Conservation (phyloP, 2,888 invertebrate species). For the Catocala fraxini region DNA sequence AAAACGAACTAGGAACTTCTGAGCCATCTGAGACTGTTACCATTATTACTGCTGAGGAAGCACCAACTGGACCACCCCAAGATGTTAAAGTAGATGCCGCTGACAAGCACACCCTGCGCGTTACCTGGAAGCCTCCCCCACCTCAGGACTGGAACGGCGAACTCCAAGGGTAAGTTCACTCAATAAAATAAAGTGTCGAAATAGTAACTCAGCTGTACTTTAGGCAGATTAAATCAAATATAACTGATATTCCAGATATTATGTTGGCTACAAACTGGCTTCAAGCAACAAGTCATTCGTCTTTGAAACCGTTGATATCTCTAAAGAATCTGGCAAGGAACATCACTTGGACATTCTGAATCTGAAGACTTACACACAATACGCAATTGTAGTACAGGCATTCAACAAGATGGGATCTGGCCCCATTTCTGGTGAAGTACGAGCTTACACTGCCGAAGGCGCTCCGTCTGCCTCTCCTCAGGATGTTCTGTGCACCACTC, state of each 20-base stretch:
- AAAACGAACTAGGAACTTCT: slow-evolving; percentile 97
- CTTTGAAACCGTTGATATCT: slow-evolving; percentile 97
- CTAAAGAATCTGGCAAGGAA: slow-evolving; percentile 96
- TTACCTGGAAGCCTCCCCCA: slow-evolving; percentile 96
- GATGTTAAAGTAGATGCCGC: slow-evolving; percentile 94
- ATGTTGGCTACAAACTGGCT: slow-evolving; percentile 95
- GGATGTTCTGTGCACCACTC: slow-evolving; percentile 96
- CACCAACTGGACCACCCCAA: slow-evolving; percentile 94
- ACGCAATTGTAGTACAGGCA: slow-evolving; percentile 98
- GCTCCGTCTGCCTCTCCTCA: slow-evolving; percentile 97
- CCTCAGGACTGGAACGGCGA: slow-evolving; percentile 97
- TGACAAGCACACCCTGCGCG: slow-evolving; percentile 95
- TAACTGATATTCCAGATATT: slow-evolving; percentile 90
- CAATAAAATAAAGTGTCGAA: no score
- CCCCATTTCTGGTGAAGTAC: slow-evolving; percentile 95
- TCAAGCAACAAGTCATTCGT: slow-evolving; percentile 95
- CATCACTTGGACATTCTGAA: slow-evolving; percentile 94
- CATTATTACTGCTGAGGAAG: slow-evolving; percentile 98
- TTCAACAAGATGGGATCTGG: slow-evolving; percentile 98
- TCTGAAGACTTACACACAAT: slow-evolving; percentile 97
- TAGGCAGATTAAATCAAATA: background rate
- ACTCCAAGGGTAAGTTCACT: slow-evolving; percentile 86
- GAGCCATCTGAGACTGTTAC: slow-evolving; percentile 97
- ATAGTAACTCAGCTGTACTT: no score
- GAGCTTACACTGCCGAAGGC: slow-evolving; percentile 98